Evolutionary conservation across 2,113 vertebrate genomes (phyloP).

Genomic region (Gobio gobio): DNA sequence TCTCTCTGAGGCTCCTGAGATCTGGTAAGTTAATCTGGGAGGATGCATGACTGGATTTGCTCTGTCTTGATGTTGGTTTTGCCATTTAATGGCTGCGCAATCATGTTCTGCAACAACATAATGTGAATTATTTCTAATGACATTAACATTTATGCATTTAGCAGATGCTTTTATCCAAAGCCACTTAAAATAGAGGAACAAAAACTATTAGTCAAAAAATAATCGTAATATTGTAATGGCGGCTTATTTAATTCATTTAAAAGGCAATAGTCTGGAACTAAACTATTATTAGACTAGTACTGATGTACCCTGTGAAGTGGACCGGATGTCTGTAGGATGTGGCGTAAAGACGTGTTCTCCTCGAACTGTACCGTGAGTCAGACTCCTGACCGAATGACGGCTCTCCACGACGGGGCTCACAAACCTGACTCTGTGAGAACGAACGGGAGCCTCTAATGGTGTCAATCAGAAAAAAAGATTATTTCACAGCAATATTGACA

Average conservation of each 20-base stretch:
- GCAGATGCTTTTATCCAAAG: neutral
- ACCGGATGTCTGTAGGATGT: conserved; percentile 65
- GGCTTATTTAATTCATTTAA: neutral
- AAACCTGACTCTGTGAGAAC: conserved; percentile 67
- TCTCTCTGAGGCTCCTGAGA: conserved; percentile 44
- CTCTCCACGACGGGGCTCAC: conserved; percentile 58
- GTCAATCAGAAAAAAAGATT: neutral
- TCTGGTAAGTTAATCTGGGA: conserved; percentile 63
- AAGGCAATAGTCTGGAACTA: too few species aligned
- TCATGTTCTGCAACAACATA: conserved; percentile 1
- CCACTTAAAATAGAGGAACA: neutral
- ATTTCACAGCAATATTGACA: neutral
- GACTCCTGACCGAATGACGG: conserved; percentile 45
- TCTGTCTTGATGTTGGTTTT: conserved; percentile 40
- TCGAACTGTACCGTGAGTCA: conserved; percentile 27
- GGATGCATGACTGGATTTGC: conserved; percentile 67
- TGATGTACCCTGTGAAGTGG: conserved; percentile 6
- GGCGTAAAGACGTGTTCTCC: conserved; percentile 65
- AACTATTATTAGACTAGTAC: neutral
- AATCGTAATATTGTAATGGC: neutral
- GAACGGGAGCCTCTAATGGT: conserved; percentile 23
- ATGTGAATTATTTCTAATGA: neutral
- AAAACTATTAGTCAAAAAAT: neutral
- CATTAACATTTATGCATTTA: neutral
- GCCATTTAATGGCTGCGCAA: neutral